Conservation (phyloP, 2,888 invertebrate genomes). For the Anorthoa munda region DNA sequence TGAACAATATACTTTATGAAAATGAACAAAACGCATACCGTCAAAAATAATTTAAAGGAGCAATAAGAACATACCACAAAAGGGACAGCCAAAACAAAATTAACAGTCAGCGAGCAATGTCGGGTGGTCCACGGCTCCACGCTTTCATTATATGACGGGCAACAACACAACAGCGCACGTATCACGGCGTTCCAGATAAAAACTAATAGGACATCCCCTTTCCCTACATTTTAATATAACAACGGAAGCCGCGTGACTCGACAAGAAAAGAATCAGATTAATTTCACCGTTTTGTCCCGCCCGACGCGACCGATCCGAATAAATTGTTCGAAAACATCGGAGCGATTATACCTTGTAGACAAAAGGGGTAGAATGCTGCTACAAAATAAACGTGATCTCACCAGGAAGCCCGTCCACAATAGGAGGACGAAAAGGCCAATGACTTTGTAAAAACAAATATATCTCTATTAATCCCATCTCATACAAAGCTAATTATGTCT, state of each 20-base stretch:
- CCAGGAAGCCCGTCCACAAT: slow-evolving; percentile 81
- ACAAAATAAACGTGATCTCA: slow-evolving; percentile 85
- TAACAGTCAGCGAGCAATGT: slow-evolving; percentile 72
- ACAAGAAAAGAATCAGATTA: slow-evolving; percentile 86
- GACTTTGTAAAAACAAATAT: slow-evolving; percentile 79
- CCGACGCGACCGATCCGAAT: slow-evolving; percentile 73
- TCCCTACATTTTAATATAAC: slow-evolving; percentile 85
- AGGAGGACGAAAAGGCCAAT: slow-evolving; percentile 79
- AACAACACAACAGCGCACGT: slow-evolving; percentile 70
- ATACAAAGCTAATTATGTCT: slow-evolving; percentile 44
- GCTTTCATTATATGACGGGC: slow-evolving; percentile 72
- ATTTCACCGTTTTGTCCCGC: slow-evolving; percentile 79
- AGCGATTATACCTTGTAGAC: slow-evolving; percentile 76
- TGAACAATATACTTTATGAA: slow-evolving; percentile 7
- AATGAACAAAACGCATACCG: slow-evolving; percentile 6
- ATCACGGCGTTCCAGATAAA: slow-evolving; percentile 74
- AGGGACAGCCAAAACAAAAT: slow-evolving; percentile 68
- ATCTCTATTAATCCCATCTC: slow-evolving; percentile 62
- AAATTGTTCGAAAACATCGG: slow-evolving; percentile 80
- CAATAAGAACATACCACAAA: slow-evolving; percentile 50
- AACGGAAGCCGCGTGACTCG: slow-evolving; percentile 89
- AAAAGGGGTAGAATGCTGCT: slow-evolving; percentile 75
- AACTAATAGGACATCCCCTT: slow-evolving; percentile 82
- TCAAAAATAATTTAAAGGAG: slow-evolving; percentile 39
- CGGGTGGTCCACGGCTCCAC: slow-evolving; percentile 77